Evolutionary conservation across 92 coral and sea anemone genomes (phyloP).

Genomic region (Actinernus sp.): DNA sequence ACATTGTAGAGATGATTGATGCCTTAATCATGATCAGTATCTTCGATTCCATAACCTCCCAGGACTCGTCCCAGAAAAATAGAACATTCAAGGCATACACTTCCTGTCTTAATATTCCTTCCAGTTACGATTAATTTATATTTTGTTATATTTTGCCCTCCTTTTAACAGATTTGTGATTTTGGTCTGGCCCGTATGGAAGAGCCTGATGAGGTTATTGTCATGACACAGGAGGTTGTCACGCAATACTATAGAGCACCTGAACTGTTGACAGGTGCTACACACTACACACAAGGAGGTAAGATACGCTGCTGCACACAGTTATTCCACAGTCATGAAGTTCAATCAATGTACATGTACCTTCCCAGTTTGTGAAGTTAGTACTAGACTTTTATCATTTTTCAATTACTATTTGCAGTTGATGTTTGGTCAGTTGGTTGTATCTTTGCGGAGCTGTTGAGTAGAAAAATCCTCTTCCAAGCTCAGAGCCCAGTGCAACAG

Average conservation of each 20-base stretch:
- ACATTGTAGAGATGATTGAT: too few species aligned
- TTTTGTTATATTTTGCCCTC: too few species aligned
- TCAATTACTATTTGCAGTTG: constrained; percentile 69
- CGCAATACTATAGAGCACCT: constrained; percentile 99
- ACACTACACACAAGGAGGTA: constrained; percentile 95
- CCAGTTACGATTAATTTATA: not conserved
- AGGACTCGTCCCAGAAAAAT: too few species aligned
- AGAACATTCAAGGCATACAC: too few species aligned
- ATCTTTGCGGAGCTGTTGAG: constrained; percentile 98
- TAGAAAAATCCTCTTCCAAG: constrained; percentile 95
- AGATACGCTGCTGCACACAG: not conserved
- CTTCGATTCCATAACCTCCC: too few species aligned
- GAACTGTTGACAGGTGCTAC: constrained; percentile 97
- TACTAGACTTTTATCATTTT: not conserved
- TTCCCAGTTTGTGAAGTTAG: not conserved
- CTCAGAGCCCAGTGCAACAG: constrained; percentile 99
- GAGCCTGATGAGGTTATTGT: constrained; percentile 87
- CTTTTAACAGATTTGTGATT: constrained; percentile 91
- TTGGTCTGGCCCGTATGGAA: constrained; percentile 96
- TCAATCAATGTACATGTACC: not conserved
- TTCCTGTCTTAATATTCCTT: too few species aligned
- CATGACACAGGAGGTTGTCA: constrained; percentile 99
- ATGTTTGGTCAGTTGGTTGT: constrained; percentile 99
- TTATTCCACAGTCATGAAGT: not conserved
- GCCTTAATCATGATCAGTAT: too few species aligned